Base-by-base conservation (phyloP, 2,113 vertebrate species). In the Steatornis caripensis region DNA sequence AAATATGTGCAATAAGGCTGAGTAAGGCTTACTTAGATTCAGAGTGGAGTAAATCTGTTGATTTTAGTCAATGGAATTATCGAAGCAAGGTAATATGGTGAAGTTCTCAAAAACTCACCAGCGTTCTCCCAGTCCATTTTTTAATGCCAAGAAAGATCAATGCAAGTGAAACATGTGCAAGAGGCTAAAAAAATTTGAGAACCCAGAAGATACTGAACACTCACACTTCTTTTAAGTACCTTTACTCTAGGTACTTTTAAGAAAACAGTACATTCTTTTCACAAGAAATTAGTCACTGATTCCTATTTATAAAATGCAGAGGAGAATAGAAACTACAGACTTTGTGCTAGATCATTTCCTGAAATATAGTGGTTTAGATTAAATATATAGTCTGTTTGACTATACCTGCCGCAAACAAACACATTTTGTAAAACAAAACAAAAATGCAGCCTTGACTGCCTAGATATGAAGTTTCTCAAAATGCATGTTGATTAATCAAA, bases 1-100 rank as follows among this genome's bases (percentile, higher is more conserved):
- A 96, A 91, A 65, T 95, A 94, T 11, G 32, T 62, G 45, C 2
- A 70, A 87, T 97, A 91, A 87, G 82, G 32, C 57, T 85, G 69
- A 51, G 39, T 75, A 77, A 65, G 54, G 32, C 76, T 89, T 81
- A 55, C 37, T 85, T 76, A 65, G 45, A 65, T 94, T 95, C 87
- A 88, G 66, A 93, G 36, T 20, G n/a, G 66, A 87, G 70, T 83
- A 89, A 93, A 93, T 83, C 62, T 18, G 41, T 92, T 89, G 68
- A 91, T 86, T 89, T 89, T 93, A 95, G 48, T 76, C 57, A 65
- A 9, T 53, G 46, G 51, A 77, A 77, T 85, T 84, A 91, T 7
- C 54, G 48, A 72, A 91, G 22, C 46, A 84, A 87, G 36, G 48
- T n/a, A 94, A 55, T 55, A 48, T 2, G 24, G 27, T 34, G 34